Evolutionary conservation across 2,888 invertebrate genomes (phyloP), one percentile per base, ranked within the genome.

Genomic region (Anoplius nigerrimus): DNA sequence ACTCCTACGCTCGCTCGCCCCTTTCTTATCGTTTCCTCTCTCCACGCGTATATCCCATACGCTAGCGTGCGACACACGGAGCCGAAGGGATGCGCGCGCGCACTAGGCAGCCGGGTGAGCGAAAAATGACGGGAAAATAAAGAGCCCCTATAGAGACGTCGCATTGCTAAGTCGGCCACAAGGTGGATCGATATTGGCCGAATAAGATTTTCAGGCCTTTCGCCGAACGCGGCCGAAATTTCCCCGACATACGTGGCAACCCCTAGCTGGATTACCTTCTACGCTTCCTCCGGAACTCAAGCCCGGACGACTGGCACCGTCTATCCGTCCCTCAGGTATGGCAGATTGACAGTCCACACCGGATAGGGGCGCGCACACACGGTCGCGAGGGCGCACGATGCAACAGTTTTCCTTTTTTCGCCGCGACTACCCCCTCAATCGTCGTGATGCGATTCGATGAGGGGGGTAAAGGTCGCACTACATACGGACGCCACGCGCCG

Each of bases 381-480:
- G 52, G 22, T 24, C 52, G 53, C 54, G 53, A 53, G 16, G 46
- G 59, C 43, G 45, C 62, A 46, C 27, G 46, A 52, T 55, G 53
- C 58, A 54, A 59, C 45, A 65, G 58, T 56, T 48, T 57, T 58
- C 43, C 43, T 57, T 48, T 51, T 51, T 57, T 64, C 56, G 42
- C 15, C 16, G 4, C 27, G 3, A 18, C 42, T 55, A 16, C 27
- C 34, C 34, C 18, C 27, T 15, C 21, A 24, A 46, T 43, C n/a
- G 27, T 43, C 11, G 16, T 6, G 55, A 53, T 20, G 16, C 34
- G 34, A 34, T 18, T 21, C 34, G 24, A 34, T 57, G 42, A 59
- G 34, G 45, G 15, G 42, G 58, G 65, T 64, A 59, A 65, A 65
- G 59, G 59, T 65, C 65, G n/a, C n/a, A 65, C 59, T 46, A 59